phyloP scores from a whole-genome alignment of 30 jellyfish, hydroid and myxozoan genomes.

The Aurelia aurita complex sp. Pacific region DNA sequence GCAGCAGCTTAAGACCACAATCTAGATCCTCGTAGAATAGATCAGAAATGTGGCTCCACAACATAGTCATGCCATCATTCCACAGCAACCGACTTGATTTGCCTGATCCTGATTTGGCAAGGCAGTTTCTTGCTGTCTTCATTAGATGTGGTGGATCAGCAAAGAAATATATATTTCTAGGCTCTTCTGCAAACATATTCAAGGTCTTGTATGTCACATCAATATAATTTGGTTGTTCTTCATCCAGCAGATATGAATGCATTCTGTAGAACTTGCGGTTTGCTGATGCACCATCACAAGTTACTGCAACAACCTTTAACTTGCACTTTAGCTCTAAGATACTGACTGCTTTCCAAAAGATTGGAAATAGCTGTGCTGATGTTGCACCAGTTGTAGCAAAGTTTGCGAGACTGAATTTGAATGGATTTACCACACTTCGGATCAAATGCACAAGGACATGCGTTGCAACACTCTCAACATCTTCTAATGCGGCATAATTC shows the following conservation, averaged over 20 bases:
- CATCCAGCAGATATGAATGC: conserved; percentile 22
- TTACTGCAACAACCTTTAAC: conserved; percentile 46
- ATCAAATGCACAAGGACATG: conserved; percentile 72
- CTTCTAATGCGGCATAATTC: conserved; percentile 70
- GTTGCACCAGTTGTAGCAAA: conserved; percentile 77
- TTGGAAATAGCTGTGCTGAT: conserved; percentile 62
- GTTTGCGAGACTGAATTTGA: conserved; percentile 64
- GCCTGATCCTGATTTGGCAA: conserved; percentile 7
- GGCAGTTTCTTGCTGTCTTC: conserved; percentile 38
- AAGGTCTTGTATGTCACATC: conserved; percentile 55
- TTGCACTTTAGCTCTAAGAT: conserved; percentile 30
- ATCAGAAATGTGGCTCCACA: conserved; percentile 59
- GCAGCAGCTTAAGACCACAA: conserved; percentile 45
- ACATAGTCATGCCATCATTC: conserved; percentile 11
- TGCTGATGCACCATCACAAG: conserved; percentile 77
- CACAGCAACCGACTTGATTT: conserved; percentile 5
- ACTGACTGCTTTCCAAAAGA: conserved; percentile 73
- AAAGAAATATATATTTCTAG: conserved; percentile 8
- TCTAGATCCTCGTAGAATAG: conserved; percentile 46
- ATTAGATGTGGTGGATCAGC: conserved; percentile 31
- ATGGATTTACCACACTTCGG: conserved; percentile 64
- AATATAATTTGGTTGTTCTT: conserved; percentile 31
- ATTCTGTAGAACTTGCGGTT: conserved; percentile 36
- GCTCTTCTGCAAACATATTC: conserved; percentile 37
- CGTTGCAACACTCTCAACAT: conserved; percentile 50